Evolutionary conservation across 2,113 vertebrate genomes (phyloP).

Genomic region (Craseonycteris thonglongyai): DNA sequence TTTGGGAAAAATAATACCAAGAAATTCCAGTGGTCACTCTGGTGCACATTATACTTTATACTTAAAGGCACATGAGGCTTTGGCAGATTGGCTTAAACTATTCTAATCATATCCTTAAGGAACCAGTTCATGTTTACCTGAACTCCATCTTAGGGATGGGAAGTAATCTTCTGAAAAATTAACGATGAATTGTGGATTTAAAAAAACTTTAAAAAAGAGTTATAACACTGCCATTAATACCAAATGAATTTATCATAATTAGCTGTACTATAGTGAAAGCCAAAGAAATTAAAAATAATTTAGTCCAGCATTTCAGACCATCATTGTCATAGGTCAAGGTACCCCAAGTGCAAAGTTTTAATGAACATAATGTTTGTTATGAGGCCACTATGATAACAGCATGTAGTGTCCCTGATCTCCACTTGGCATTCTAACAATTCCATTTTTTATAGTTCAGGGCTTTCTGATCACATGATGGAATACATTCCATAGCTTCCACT

Average conservation of each 20-base stretch:
- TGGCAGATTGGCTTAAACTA: slow-evolving; percentile 70
- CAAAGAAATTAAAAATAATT: slow-evolving; percentile 53
- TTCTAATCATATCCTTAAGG: slow-evolving; percentile 66
- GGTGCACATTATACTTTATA: slow-evolving; percentile 70
- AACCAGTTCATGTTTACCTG: slow-evolving; percentile 73
- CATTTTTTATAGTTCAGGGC: slow-evolving; percentile 1
- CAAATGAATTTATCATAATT: slow-evolving; percentile 39
- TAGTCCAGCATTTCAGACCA: slow-evolving; percentile 53
- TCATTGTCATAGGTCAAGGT: slow-evolving; percentile 44
- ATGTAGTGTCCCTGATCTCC: not conserved
- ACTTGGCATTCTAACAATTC: slow-evolving; percentile 10
- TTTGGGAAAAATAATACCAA: slow-evolving; percentile 68
- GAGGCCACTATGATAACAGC: not conserved
- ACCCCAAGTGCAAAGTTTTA: not conserved
- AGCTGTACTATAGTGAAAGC: not conserved
- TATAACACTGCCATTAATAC: slow-evolving; percentile 69
- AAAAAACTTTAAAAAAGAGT: slow-evolving; percentile 75
- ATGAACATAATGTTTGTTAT: slow-evolving; percentile 18
- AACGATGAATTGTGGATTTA: slow-evolving; percentile 60
- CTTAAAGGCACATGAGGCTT: slow-evolving; percentile 67
- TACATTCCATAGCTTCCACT: slow-evolving; percentile 57
- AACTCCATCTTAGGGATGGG: slow-evolving; percentile 68
- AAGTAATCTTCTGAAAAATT: slow-evolving; percentile 73
- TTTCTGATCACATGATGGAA: slow-evolving; percentile 6
- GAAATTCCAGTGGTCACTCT: slow-evolving; percentile 74